These are phyloP conservation scores for Pantherophis alleghaniensis DNA, from an alignment of 2,797 vertebrate species.

Conservation along the genomic window DNA sequence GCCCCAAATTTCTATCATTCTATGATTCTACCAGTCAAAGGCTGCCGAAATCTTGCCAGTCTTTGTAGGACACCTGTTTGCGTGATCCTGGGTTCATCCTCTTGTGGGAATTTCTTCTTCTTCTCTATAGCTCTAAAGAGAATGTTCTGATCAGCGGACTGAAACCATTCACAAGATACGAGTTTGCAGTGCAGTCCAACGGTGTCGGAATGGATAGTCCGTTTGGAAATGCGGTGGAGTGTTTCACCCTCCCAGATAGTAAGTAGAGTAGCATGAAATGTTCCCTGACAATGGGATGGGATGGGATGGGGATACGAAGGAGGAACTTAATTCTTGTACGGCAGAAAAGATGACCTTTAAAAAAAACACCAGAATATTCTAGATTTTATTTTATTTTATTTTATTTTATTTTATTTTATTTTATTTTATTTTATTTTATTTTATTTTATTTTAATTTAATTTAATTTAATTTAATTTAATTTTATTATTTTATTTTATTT, in stretches of 20 bases:
- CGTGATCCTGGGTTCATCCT: neutral
- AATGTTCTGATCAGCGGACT: slow-evolving; percentile 87
- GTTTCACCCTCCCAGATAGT: slow-evolving; percentile 91
- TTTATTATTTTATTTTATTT: neutral
- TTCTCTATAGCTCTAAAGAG: slow-evolving; percentile 80
- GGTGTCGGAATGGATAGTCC: slow-evolving; percentile 85
- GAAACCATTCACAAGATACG: slow-evolving; percentile 93
- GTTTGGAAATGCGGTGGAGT: slow-evolving; percentile 87
- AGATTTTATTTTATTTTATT: neutral
- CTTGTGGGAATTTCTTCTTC: neutral
- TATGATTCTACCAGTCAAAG: neutral
- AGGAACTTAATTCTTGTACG: neutral
- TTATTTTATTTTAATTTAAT: neutral
- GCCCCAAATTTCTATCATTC: neutral
- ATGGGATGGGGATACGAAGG: neutral
- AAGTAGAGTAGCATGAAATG: slow-evolving; percentile 64
- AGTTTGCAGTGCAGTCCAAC: slow-evolving; percentile 95
- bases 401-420: no score
- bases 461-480: neutral
- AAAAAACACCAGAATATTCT: neutral
- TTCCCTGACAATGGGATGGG: neutral
- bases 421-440: neutral
- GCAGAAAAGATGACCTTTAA: neutral
- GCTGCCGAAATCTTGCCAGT: neutral
- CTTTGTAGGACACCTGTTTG: neutral